Base-by-base conservation (phyloP, 1,140 invertebrate genomes). In the Stegodyphus mimosarum region DNA sequence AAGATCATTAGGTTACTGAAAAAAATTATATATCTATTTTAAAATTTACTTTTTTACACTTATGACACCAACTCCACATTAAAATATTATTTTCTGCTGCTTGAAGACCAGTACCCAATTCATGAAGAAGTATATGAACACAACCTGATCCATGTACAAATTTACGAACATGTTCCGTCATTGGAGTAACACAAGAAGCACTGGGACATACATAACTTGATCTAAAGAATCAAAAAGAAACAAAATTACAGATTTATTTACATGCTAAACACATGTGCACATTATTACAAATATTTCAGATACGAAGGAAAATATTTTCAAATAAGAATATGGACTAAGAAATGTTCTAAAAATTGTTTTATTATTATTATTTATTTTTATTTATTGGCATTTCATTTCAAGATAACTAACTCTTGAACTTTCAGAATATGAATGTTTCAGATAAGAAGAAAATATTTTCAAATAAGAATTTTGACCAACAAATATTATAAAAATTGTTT, bases 31-130 rank as follows among this genome's bases (percentile, higher is more conserved):
- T 33, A 33, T 33, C 33, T 1, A 33, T 33, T 33, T 33, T 33
- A 33, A 33, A 33, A 33, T 33, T 15, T 60, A 93, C 95, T 88
- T 92, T 92, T 89, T 94, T 94, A 89, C 96, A 97, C 72, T 93
- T 92, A 5, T 92, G 91, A 88, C 96, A 97, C 91, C 94, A 96
- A 89, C 95, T 97, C 94, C 97, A 98, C 93, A 96, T 96, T 67
- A 97, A 93, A 52, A 97, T 96, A 18, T 92, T 91, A 64, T 89
- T 87, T 64, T 89, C 88, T 70, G 89, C 76, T n/a, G 50, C 18
- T 15, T 67, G 72, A 48, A 87, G 64, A 33, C 87, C 87, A 60
- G 87, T 89, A 52, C 90, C 92, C 86, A 94, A 89, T 87, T 92
- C 91, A 49, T 92, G 91, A 5, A 95, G 90, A 64, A 92, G 91